Evolutionary conservation across 2,113 vertebrate species (phyloP), one percentile per base, ranked within the genome.

Genomic region (Loxodonta africana): DNA sequence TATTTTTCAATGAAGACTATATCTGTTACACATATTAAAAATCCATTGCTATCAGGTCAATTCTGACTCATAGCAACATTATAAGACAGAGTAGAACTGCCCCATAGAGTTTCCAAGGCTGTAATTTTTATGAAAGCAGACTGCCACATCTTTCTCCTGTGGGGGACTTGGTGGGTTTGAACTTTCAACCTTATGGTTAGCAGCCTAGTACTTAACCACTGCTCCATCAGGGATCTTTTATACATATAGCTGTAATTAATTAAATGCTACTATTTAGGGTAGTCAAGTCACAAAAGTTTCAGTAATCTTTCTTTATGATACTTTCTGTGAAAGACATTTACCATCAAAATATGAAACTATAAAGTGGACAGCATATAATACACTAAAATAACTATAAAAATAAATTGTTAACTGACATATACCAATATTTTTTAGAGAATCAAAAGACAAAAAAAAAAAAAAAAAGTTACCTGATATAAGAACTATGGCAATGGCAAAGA

Each of bases 1-100:
- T 88, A 41, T 81, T 77, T 63, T 65, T 48, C 85, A 82, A 95
- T 83, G 81, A 89, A 90, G 26, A 71, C 12, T 67, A 6, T 57
- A 81, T 84, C 30, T 76, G 28, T 83, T 53, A 37, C 2, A 26
- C 0, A 77, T 80, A 53, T 57, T 11, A 57, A 57, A 57, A 11
- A 57, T 7, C 12, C 51, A 53, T 53, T 53, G 51, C 51, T 12
- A 53, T 53, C 51, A 12, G 51, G 51, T 53, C 51, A 7, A 12
- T 53, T 53, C 7, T 12, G 12, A 53, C 8, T 53, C 12, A 8
- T 53, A 53, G 51, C 12, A 12, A 57, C 15, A 7, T 57, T 57
- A 11, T 57, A 57, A 12, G 53, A 57, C 53, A 11, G 14, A 57
- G 53, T 57, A 57, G 53, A 57, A 57, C 11, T 57, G 53, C 53